These are phyloP conservation scores for Arctia plantaginis DNA, from an alignment of 2,888 invertebrate species.

Conservation along the genomic window DNA sequence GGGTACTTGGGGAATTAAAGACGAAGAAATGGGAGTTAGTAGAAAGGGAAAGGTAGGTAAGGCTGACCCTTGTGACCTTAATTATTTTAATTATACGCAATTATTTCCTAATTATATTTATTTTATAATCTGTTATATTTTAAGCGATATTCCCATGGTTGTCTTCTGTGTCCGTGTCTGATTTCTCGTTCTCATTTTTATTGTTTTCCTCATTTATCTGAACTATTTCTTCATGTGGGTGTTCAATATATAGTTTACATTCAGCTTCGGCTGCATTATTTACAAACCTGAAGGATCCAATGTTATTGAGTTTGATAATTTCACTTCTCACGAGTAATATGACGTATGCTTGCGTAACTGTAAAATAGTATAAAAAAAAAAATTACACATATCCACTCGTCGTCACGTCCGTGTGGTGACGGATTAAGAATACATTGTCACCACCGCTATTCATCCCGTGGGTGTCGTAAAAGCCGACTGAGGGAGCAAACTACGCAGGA, in stretches of 20 bases:
- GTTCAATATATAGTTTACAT: slow-evolving; percentile 12
- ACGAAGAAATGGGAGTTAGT: too few species aligned
- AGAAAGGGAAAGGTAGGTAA: not conserved
- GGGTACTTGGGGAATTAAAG: too few species aligned
- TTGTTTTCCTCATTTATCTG: not conserved
- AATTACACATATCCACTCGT: too few species aligned
- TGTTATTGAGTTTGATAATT: slow-evolving; percentile 35
- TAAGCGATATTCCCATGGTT: not conserved
- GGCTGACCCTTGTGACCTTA: not conserved
- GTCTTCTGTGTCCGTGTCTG: not conserved
- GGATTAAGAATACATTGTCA: too few species aligned
- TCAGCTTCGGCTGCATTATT: slow-evolving; percentile 33
- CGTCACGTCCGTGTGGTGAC: too few species aligned
- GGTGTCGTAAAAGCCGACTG: too few species aligned
- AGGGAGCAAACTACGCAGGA: too few species aligned
- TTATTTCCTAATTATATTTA: not conserved
- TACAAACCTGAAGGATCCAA: slow-evolving; percentile 24
- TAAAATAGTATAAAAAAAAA: not conserved
- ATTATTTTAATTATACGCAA: not conserved
- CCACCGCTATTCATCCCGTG: too few species aligned
- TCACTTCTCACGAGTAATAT: slow-evolving; percentile 44
- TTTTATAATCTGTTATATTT: not conserved
- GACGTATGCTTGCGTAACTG: slow-evolving; percentile 43
- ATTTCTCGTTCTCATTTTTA: not conserved
- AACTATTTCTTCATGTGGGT: not conserved